A percentile compares a stretch with the other conserved stretches of the same genome.
Evolutionary conservation across 2,797 vertebrate genomes (phyloP).

Genomic region (Coregonus sp.): DNA sequence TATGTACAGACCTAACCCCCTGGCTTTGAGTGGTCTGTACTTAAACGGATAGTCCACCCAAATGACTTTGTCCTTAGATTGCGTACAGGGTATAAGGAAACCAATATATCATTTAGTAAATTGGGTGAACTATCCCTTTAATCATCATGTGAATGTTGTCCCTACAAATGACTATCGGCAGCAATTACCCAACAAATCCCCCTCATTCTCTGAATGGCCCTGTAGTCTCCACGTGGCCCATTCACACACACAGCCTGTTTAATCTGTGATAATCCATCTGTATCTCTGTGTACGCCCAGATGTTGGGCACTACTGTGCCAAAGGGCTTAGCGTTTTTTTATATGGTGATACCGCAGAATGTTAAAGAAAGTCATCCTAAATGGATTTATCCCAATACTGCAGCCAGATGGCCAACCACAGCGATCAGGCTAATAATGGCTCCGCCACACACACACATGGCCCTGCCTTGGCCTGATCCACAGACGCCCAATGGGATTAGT

Average conservation of each 20-base stretch:
- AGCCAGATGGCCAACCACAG: conserved; percentile 44
- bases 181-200: neutral
- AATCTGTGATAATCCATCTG: conserved; percentile 61
- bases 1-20: neutral
- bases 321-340: conserved; percentile 38
- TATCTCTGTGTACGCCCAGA: conserved; percentile 31
- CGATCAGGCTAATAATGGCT: conserved; percentile 54
- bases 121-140: neutral
- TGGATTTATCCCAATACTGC: conserved; percentile 51
- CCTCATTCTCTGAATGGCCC: neutral
- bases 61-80: no score
- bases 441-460: conserved; percentile 19
- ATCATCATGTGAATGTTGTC: neutral
- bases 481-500: conserved; percentile 6
- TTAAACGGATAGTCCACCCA: neutral
- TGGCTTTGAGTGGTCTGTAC: no score
- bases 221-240: conserved; percentile 19
- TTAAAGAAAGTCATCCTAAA: conserved; percentile 45
- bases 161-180: neutral
- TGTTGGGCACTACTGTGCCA: conserved; percentile 9
- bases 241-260: conserved; percentile 24
- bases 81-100: no score
- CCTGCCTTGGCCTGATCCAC: neutral
- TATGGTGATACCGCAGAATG: conserved; percentile 25
- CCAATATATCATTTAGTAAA: no score